A percentile compares a stretch with the other conserved stretches of the same genome.
Evolutionary conservation across 2,888 invertebrate genomes (phyloP).

Genomic region (Odontomyia ornata): DNA sequence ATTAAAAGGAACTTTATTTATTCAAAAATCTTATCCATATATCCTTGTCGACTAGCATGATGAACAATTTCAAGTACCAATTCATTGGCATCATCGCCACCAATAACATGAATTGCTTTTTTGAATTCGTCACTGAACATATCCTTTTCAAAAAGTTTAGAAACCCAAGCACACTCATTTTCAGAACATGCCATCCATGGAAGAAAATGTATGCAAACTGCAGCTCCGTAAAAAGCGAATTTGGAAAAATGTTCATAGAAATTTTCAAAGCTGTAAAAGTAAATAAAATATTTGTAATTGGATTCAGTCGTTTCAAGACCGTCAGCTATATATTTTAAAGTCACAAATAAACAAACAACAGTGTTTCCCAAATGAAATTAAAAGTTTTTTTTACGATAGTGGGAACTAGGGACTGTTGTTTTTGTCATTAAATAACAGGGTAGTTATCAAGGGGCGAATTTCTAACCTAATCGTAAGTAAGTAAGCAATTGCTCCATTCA

Average conservation of each 20-base stretch:
- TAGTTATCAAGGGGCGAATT: too few species aligned
- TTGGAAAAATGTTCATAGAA: slow-evolving; percentile 59
- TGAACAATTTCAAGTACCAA: slow-evolving; percentile 56
- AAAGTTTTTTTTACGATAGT: too few species aligned
- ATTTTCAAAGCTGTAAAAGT: slow-evolving; percentile 54
- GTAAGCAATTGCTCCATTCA: too few species aligned
- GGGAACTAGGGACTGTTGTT: too few species aligned
- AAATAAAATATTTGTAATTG: neutral
- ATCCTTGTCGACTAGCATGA: slow-evolving; percentile 60
- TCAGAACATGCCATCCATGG: slow-evolving; percentile 59
- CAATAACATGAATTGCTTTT: slow-evolving; percentile 56
- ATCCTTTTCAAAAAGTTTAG: slow-evolving; percentile 58
- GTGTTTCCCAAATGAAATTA: too few species aligned
- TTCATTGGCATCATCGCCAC: slow-evolving; percentile 58
- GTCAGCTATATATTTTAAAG: too few species aligned
- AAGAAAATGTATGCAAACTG: slow-evolving; percentile 60
- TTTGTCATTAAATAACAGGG: too few species aligned
- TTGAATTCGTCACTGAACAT: slow-evolving; percentile 57
- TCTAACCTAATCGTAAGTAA: too few species aligned
- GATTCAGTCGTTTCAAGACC: too few species aligned
- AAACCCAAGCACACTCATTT: slow-evolving; percentile 55
- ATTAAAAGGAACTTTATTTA: slow-evolving; percentile 52
- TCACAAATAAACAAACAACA: too few species aligned
- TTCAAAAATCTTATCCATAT: slow-evolving; percentile 52
- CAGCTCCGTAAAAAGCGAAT: slow-evolving; percentile 60